phyloP scores from a whole-genome alignment of 53 echinoderm and acorn worm genomes.

The Antedon mediterranea region DNA sequence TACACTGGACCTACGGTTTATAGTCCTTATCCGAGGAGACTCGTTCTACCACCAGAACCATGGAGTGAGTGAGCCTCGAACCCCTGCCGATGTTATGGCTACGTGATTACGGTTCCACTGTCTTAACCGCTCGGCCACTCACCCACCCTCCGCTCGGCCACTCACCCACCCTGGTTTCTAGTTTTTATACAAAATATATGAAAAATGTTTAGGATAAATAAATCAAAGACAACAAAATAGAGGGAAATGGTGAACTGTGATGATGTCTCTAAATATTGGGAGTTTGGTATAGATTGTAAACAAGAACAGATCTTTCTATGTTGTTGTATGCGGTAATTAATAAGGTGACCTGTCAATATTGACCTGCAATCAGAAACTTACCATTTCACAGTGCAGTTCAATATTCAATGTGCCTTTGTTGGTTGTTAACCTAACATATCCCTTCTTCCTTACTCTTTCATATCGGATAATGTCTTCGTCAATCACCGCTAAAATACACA shows the following conservation, averaged over 20 bases:
- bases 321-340: background rate
- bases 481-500: slow-evolving; percentile 39
- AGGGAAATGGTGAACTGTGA: too few relatives aligned
- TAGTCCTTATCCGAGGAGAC: too few relatives aligned
- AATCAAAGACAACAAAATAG: background rate
- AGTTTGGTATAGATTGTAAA: background rate
- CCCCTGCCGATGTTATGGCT: too few relatives aligned
- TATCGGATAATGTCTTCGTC: slow-evolving; percentile 93
- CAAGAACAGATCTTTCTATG: background rate
- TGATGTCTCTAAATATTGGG: background rate
- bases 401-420: slow-evolving; percentile 77
- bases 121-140: too few relatives aligned
- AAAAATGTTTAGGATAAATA: too few relatives aligned
- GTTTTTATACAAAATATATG: too few relatives aligned
- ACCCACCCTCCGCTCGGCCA: too few relatives aligned
- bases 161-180: too few relatives aligned
- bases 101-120: too few relatives aligned
- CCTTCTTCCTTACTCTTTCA: slow-evolving; percentile 91
- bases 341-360: background rate
- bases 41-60: too few relatives aligned
- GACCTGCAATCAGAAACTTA: slow-evolving; percentile 8
- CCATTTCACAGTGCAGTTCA: slow-evolving; percentile 84
- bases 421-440: slow-evolving; percentile 77
- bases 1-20: too few relatives aligned
- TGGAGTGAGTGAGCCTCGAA: too few relatives aligned